These are phyloP conservation scores for Apostichopus japonicus DNA, from an alignment of 35 echinoderm and acorn worm species.

Conservation along the genomic window DNA sequence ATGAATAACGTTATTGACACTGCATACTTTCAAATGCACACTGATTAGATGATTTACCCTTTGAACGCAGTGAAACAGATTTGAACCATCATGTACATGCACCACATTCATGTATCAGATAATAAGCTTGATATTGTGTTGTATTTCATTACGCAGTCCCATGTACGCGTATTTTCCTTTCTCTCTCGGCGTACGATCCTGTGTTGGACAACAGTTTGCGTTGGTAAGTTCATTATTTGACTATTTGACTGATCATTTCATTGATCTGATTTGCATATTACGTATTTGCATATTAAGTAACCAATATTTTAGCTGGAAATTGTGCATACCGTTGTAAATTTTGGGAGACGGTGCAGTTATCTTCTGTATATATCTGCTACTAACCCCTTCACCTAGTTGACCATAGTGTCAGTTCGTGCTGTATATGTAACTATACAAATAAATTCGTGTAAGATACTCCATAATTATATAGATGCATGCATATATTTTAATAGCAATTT, in stretches of 20 bases:
- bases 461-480: too few species aligned
- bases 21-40: not conserved
- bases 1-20: not conserved
- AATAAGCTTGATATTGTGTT: not conserved
- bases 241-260: not conserved
- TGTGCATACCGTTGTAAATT: too few species aligned
- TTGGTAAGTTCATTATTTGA: conserved; percentile 43
- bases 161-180: conserved; percentile 74
- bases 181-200: conserved; percentile 56
- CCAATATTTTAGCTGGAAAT: too few species aligned
- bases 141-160: conserved; percentile 25
- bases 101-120: not conserved
- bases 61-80: not conserved
- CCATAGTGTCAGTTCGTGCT: too few species aligned
- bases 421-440: too few species aligned
- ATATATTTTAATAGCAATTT: too few species aligned
- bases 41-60: not conserved
- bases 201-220: conserved; percentile 71
- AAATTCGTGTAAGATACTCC: too few species aligned
- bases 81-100: not conserved
- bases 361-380: too few species aligned
- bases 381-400: too few species aligned
- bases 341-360: too few species aligned
- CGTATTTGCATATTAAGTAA: too few species aligned
- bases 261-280: too few species aligned